phyloP scores from a whole-genome alignment of 2,113 vertebrate species.

The Nycticebus coucang region DNA sequence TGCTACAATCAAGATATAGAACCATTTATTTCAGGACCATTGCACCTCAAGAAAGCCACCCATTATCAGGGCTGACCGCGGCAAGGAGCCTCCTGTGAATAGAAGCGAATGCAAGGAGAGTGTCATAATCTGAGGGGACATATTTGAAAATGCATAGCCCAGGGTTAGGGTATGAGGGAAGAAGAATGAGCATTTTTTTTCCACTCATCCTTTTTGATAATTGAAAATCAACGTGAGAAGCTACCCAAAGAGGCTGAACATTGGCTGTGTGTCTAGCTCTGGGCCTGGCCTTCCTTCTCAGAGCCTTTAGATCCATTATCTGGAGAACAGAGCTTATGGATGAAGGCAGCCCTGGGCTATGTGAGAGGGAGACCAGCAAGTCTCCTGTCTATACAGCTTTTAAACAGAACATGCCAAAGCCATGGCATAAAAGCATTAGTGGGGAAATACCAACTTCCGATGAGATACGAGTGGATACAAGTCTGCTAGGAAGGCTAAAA shows the following conservation, averaged over 20 bases:
- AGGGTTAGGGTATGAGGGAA: not conserved
- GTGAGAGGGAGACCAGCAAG: not conserved
- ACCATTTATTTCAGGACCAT: not conserved
- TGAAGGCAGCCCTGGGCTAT: not conserved
- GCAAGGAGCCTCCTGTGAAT: not conserved
- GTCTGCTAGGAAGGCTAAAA: not conserved
- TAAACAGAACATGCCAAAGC: not conserved
- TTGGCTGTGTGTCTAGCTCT: not conserved
- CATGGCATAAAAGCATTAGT: not conserved
- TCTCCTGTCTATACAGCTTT: not conserved
- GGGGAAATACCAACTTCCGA: not conserved
- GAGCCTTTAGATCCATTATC: not conserved
- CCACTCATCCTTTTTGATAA: not conserved
- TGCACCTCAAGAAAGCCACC: not conserved
- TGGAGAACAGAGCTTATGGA: not conserved
- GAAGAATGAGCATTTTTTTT: not conserved
- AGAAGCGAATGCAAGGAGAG: not conserved
- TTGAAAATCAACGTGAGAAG: not conserved
- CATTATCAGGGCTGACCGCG: not conserved
- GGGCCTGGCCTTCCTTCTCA: not conserved
- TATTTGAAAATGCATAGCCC: not conserved
- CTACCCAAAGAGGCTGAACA: not conserved
- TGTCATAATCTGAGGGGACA: not conserved
- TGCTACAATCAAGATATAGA: not conserved
- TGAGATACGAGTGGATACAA: not conserved